phyloP scores from a whole-genome alignment of 2,113 vertebrate genomes.

The Parus major region DNA sequence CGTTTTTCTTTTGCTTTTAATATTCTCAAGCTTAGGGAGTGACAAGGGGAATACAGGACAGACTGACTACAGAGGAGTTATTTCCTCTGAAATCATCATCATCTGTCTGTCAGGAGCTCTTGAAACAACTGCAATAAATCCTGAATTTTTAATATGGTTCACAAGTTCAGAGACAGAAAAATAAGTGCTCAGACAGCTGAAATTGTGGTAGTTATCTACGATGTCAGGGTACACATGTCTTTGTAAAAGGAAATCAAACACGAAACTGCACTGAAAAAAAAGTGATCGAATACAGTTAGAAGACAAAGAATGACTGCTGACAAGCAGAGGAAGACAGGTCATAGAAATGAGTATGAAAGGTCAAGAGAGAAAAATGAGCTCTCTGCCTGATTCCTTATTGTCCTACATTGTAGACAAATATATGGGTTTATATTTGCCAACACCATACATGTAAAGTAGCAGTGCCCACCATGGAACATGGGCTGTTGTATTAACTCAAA shows the following conservation, averaged over 20 bases:
- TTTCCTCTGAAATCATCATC: conserved; percentile 27
- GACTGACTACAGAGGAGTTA: not conserved
- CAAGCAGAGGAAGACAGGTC: not conserved
- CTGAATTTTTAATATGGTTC: conserved; percentile 56
- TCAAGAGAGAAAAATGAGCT: not conserved
- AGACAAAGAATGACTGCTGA: not conserved
- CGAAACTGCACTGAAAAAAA: not conserved
- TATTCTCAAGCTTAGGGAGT: not conserved
- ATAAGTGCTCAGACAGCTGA: not conserved
- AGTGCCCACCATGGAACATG: not conserved
- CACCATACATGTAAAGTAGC: not conserved
- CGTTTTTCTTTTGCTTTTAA: conserved; percentile 22
- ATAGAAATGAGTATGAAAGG: not conserved
- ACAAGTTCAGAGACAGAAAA: conserved; percentile 49
- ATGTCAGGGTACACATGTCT: not conserved
- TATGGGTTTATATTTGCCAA: not conserved
- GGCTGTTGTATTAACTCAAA: not conserved
- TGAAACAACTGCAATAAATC: conserved; percentile 49
- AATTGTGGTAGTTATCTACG: not conserved
- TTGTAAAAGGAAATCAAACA: conserved; percentile 5
- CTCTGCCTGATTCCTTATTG: not conserved
- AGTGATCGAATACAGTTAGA: not conserved
- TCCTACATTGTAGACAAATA: not conserved
- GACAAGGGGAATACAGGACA: not conserved
- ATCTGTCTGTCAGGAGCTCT: conserved; percentile 12